A percentile compares a stretch with the other conserved stretches of the same genome.
These are phyloP conservation scores for Cyprinus carpio DNA, from an alignment of 2,113 vertebrate genomes.

Conservation along the genomic window DNA sequence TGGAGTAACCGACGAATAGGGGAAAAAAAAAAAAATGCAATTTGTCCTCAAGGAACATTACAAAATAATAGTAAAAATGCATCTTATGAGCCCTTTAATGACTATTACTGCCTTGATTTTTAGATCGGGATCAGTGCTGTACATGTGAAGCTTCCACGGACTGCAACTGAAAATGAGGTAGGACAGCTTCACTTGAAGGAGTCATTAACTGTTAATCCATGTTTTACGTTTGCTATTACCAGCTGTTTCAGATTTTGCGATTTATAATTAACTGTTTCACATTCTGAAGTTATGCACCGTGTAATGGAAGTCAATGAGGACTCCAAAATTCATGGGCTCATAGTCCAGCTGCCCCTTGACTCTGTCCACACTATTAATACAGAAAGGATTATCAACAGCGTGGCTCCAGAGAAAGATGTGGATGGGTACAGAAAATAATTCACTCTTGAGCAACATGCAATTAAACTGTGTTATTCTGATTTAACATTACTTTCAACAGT, in stretches of 20 bases:
- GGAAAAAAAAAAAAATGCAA: too few species aligned
- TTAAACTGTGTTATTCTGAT: neutral
- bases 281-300: slow-evolving; percentile 79
- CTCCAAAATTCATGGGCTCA: slow-evolving; percentile 86
- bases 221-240: neutral
- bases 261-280: neutral
- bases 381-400: slow-evolving; percentile 87
- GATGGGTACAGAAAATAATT: slow-evolving; percentile 85
- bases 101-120: slow-evolving; percentile 49
- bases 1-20: too few species aligned
- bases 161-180: slow-evolving; percentile 89
- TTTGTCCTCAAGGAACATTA: neutral
- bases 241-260: neutral
- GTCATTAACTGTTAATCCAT: neutral
- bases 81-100: neutral
- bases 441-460: neutral
- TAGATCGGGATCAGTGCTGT: slow-evolving; percentile 94
- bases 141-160: slow-evolving; percentile 87
- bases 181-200: neutral
- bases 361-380: slow-evolving; percentile 87
- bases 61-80: neutral
- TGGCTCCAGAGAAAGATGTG: slow-evolving; percentile 92
- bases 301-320: slow-evolving; percentile 88
- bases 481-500: neutral
- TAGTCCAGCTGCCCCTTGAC: slow-evolving; percentile 94